Evolutionary conservation across 2,113 vertebrate genomes (phyloP), one percentile per base, ranked within the genome.

Genomic region (Anolis sagrei): DNA sequence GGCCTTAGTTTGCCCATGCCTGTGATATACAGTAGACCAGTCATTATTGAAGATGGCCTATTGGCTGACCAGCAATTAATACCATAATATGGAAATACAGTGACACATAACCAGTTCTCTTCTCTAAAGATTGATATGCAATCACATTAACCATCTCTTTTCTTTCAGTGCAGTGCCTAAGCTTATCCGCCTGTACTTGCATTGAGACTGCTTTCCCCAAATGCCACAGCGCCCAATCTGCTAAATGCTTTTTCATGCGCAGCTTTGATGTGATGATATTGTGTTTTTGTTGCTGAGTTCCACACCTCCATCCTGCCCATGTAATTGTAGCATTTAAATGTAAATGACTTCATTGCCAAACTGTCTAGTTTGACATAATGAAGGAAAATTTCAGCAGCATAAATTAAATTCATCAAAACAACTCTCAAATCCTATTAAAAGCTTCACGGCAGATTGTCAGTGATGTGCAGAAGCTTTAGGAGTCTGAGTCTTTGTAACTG

Each of bases 131-230:
- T 21, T 82, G 75, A 83, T 36, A 82, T 73, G 9, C 77, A 44
- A 86, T 92, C 34, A 32, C 11, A 16, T 89, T 90, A 92, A 73
- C 83, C 1, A 18, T 86, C 87, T 86, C 1, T 75, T 61, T 85
- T 85, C 88, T 64, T 89, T 72, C 90, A 90, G 79, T 70, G 36
- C 84, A 87, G 83, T 81, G 19, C 51, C 49, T 87, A 74, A 80
- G 78, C 85, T 92, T 6, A 25, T 90, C 86, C 88, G 84, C 84
- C 91, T 93, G 82, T 1, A 0, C 88, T 90, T 88, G 2, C n/a
- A 2, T 83, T 49, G 54, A 85, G 39, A 9, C 14, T 82, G 58
- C 64, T 91, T 87, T 82, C 58, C 4, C 1, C 1, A 32, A 85
- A 82, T 25, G 81, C 21, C 25, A 4, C 62, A 84, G 32, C 29